phyloP scores from a whole-genome alignment of 2,888 invertebrate species.

The Metellina segmentata region DNA sequence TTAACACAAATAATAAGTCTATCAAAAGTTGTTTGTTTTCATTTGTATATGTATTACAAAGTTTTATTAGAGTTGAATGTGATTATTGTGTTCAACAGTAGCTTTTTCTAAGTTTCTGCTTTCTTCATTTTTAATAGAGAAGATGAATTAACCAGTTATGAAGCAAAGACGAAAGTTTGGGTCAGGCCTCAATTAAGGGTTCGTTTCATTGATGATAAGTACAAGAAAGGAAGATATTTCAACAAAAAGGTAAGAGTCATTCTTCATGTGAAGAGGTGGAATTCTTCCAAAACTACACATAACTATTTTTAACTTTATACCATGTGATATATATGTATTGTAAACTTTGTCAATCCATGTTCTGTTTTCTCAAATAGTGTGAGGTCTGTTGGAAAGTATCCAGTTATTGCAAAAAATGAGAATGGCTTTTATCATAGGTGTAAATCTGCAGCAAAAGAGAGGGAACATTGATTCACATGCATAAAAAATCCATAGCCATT shows the following conservation, averaged over 20 bases:
- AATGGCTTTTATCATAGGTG: background rate
- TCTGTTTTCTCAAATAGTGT: background rate
- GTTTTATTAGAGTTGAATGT: too few species aligned
- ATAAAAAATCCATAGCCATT: too few species aligned
- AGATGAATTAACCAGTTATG: background rate
- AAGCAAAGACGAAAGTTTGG: conserved; percentile 79
- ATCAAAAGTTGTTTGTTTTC: too few species aligned
- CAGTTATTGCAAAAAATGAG: background rate
- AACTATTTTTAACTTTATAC: background rate
- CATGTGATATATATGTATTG: background rate
- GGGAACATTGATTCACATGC: too few species aligned
- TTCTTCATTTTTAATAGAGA: conserved; percentile 17
- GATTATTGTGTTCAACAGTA: too few species aligned
- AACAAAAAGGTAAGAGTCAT: conserved; percentile 79
- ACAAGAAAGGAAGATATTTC: conserved; percentile 80
- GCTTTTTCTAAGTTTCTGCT: background rate
- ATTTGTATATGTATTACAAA: too few species aligned
- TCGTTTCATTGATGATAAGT: conserved; percentile 80
- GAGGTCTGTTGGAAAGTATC: too few species aligned
- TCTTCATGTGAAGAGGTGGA: background rate
- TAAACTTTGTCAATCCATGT: background rate
- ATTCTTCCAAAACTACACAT: background rate
- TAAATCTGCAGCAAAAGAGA: too few species aligned
- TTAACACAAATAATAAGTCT: too few species aligned
- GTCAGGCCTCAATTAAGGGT: conserved; percentile 80